Evolutionary conservation across 2,113 vertebrate species (phyloP).

Genomic region (Alectura lathami): DNA sequence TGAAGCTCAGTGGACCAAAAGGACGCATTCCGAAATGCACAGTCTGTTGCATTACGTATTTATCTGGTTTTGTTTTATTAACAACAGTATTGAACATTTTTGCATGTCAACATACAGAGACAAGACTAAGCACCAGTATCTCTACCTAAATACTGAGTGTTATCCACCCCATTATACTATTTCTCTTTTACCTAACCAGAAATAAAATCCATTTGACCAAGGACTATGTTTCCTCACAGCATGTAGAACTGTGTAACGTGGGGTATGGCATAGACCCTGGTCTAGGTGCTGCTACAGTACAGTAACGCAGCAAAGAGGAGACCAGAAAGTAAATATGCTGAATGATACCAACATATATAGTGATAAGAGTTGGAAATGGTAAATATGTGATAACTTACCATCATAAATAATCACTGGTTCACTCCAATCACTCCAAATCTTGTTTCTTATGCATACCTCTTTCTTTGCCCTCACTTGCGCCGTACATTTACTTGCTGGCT

Average conservation of each 20-base stretch:
- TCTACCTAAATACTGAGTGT: not conserved
- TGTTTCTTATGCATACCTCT: slow-evolving; percentile 27
- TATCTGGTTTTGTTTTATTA: not conserved
- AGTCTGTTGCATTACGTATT: not conserved
- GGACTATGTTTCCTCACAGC: not conserved
- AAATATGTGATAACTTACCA: slow-evolving; percentile 25
- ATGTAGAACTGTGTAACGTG: not conserved
- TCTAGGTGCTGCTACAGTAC: not conserved
- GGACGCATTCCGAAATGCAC: not conserved
- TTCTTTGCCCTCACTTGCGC: slow-evolving; percentile 67
- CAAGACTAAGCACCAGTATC: not conserved
- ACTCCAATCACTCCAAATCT: slow-evolving; percentile 76
- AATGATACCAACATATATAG: not conserved
- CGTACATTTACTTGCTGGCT: not conserved
- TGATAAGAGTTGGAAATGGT: not conserved
- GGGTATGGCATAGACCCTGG: not conserved
- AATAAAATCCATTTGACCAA: not conserved
- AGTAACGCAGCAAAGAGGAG: not conserved
- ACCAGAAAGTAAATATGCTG: not conserved
- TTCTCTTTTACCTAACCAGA: not conserved
- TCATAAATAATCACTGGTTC: slow-evolving; percentile 4
- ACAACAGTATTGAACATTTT: not conserved
- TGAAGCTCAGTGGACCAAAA: not conserved
- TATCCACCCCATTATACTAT: not conserved
- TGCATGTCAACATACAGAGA: accelerated